Conservation (phyloP, 2,797 vertebrate species). For the Mormyrops attenuatus region DNA sequence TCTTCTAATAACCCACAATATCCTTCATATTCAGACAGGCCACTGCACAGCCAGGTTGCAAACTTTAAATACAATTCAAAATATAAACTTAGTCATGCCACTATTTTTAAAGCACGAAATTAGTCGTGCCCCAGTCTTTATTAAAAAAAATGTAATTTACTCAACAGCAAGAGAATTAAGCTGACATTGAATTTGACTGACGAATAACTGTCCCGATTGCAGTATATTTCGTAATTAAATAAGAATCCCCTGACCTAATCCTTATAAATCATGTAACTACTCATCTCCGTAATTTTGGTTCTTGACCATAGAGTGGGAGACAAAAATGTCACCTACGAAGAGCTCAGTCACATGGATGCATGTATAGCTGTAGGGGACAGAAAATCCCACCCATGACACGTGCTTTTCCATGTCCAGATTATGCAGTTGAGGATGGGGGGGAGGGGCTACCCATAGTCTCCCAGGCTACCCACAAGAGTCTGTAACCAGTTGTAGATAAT, state of each 20-base stretch:
- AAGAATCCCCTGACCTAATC: background rate
- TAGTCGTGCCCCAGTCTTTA: background rate
- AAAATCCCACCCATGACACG: background rate
- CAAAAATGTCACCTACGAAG: background rate
- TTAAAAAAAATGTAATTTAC: background rate
- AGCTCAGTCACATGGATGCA: background rate
- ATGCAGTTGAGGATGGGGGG: background rate
- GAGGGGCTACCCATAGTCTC: background rate
- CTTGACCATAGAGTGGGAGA: background rate
- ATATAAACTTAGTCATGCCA: background rate
- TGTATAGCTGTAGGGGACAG: background rate
- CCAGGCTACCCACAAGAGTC: conserved; percentile 18
- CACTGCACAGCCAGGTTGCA: background rate
- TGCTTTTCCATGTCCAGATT: background rate
- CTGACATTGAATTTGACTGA: background rate
- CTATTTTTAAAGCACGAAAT: background rate
- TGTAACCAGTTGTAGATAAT: conserved; percentile 62
- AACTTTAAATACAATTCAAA: conserved; percentile 3
- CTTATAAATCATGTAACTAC: background rate
- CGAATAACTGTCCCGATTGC: background rate
- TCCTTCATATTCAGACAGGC: background rate
- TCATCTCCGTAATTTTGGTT: background rate
- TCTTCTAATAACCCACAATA: background rate
- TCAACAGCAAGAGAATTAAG: background rate
- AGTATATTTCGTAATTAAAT: background rate